Conservation (phyloP, 2,888 invertebrate species). For the Margaritifera margaritifera region DNA sequence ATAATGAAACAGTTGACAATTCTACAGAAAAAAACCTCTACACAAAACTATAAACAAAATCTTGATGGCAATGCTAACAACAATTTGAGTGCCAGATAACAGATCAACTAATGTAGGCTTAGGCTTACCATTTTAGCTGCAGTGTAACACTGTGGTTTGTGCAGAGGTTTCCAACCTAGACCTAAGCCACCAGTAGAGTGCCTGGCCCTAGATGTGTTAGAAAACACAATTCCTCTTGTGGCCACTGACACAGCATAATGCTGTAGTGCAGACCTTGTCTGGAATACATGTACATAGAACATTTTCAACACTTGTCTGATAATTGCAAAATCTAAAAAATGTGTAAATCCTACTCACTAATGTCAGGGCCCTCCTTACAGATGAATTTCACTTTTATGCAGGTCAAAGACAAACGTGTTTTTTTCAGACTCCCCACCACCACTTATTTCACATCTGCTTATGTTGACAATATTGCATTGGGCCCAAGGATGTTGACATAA, state of each 20-base stretch:
- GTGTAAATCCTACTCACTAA: no score
- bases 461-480: no score
- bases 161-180: constrained; percentile 69
- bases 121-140: constrained; percentile 49
- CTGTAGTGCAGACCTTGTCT: constrained; percentile 59
- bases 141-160: constrained; percentile 70
- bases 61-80: background rate
- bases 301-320: background rate
- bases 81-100: background rate
- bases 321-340: no score
- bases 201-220: constrained; percentile 53
- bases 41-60: background rate
- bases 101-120: no score
- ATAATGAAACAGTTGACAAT: background rate
- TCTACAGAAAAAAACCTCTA: background rate
- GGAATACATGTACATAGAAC: constrained; percentile 8
- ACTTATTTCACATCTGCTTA: no score
- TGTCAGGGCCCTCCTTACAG: no score
- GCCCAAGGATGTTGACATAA: no score
- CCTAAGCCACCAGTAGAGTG: constrained; percentile 45
- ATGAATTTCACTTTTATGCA: no score
- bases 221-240: constrained; percentile 64
- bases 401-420: no score
- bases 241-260: constrained; percentile 65
- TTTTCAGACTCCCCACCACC: no score